Base-by-base conservation (phyloP, 2,888 invertebrate species). In the Xanthia togata region DNA sequence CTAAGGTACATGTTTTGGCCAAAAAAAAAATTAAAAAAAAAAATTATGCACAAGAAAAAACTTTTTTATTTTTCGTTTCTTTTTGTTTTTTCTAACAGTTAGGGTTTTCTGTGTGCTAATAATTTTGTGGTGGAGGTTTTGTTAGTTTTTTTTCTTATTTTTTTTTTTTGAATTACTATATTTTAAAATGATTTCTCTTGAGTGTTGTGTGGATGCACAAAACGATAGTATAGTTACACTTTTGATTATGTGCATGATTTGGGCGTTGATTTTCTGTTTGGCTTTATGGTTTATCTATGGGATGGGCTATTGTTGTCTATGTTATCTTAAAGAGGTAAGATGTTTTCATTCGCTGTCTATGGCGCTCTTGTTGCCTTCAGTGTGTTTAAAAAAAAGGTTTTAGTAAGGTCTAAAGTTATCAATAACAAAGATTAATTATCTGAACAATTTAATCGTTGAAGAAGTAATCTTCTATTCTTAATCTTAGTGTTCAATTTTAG, bases 1-100 rank as follows among this genome's bases (percentile, higher is more conserved):
- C 95, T 98, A 97, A 98, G 98, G 98, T 97, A 96, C 93, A 31
- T 44, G 31, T 83, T 87, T 82, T 81, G 84, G 82, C 78, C 80
- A 82, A 82, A 75, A 85, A 87, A 83, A 12, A 12, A 44, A 14
- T 23, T 83, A 76, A 71, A 73, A 62, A 78, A 44, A 70, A 88
- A 89, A 86, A 67, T 76, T 82, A 82, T 74, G 70, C 83, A 1
- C 20, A 41, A 71, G n/a, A 69, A 60, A 70, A 53, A 14, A 11
- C 8, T 77, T 69, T 67, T 83, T 70, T 79, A 89, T 84, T 73
- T 38, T 57, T 1, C 20, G 8, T 50, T 76, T 65, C 63, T 84
- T 76, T 79, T 87, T 84, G 44, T 68, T 68, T 41, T 73, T 70
- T 77, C 86, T 89, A 86, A 84, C 84, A 35, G 68, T 81, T 87